A percentile compares a stretch with the other conserved stretches of the same genome.
Conservation (phyloP, 2,888 invertebrate genomes). For the Tortrix viridana region DNA sequence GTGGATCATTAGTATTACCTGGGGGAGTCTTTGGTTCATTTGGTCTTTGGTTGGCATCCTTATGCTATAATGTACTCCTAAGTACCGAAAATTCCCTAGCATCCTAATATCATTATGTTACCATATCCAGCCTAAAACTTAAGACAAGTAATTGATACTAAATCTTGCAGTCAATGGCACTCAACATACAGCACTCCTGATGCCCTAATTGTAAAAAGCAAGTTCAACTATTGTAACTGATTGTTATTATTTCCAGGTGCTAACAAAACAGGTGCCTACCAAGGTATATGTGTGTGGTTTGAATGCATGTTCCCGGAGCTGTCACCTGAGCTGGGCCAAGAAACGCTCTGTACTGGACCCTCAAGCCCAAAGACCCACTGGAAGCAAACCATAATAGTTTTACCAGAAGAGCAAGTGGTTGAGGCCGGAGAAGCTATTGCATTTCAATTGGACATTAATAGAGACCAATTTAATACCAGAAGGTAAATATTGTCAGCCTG, state of each 20-base stretch:
- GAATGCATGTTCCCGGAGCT: conserved; percentile 87
- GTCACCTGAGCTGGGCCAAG: conserved; percentile 68
- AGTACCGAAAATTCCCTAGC: too few relatives aligned
- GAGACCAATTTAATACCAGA: conserved; percentile 75
- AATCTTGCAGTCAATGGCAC: too few relatives aligned
- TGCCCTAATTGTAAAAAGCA: too few relatives aligned
- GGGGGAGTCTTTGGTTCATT: too few relatives aligned
- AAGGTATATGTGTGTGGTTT: conserved; percentile 93
- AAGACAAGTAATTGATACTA: too few relatives aligned
- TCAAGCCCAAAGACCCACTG: conserved; percentile 91
- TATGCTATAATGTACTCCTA: too few relatives aligned
- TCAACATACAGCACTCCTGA: too few relatives aligned
- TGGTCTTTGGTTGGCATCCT: too few relatives aligned
- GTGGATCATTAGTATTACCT: too few relatives aligned
- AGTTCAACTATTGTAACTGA: background rate
- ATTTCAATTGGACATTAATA: conserved; percentile 86
- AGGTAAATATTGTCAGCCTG: conserved; percentile 58
- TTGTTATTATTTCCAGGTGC: conserved; percentile 65
- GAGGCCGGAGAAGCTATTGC: conserved; percentile 87
- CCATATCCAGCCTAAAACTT: too few relatives aligned
- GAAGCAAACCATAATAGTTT: conserved; percentile 95
- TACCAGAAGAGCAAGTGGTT: conserved; percentile 86
- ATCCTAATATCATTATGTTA: too few relatives aligned
- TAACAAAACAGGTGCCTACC: conserved; percentile 85
- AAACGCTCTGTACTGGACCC: conserved; percentile 91